phyloP scores from a whole-genome alignment of 2,888 invertebrate species.

The Philereme transversata region DNA sequence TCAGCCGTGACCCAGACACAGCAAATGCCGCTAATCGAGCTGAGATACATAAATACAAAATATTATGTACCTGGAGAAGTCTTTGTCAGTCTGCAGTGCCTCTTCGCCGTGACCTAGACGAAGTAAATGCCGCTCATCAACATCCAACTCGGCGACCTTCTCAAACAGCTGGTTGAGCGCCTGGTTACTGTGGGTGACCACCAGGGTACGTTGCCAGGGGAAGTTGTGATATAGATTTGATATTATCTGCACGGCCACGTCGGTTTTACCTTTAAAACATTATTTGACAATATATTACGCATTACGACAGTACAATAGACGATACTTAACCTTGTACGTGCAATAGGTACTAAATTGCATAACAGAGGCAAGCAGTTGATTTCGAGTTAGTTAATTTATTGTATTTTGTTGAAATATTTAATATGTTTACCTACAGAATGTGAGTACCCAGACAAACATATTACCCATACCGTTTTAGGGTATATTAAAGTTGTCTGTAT shows the following conservation, averaged over 20 bases:
- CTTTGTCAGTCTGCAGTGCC: conserved; percentile 98
- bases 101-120: conserved; percentile 99
- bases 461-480: too few species aligned
- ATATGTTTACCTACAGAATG: too few species aligned
- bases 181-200: conserved; percentile 99
- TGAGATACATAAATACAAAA: too few species aligned
- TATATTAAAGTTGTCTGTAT: too few species aligned
- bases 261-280: conserved; percentile 88
- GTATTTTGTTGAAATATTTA: too few species aligned
- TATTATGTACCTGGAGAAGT: conserved; percentile 91
- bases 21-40: conserved; percentile 97
- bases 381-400: too few species aligned
- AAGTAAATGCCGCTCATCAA: conserved; percentile 97
- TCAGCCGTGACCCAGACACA: conserved; percentile 99
- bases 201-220: conserved; percentile 98
- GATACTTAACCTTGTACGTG: too few species aligned
- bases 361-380: too few species aligned
- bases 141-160: conserved; percentile 98
- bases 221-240: conserved; percentile 99
- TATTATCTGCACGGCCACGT: conserved; percentile 99
- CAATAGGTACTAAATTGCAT: too few species aligned
- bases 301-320: too few species aligned
- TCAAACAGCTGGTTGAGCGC: conserved; percentile 99
- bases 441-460: too few species aligned
- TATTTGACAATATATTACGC: neutral